Evolutionary conservation across 2,113 vertebrate species (phyloP).

Genomic region (Capreolus pygargus): DNA sequence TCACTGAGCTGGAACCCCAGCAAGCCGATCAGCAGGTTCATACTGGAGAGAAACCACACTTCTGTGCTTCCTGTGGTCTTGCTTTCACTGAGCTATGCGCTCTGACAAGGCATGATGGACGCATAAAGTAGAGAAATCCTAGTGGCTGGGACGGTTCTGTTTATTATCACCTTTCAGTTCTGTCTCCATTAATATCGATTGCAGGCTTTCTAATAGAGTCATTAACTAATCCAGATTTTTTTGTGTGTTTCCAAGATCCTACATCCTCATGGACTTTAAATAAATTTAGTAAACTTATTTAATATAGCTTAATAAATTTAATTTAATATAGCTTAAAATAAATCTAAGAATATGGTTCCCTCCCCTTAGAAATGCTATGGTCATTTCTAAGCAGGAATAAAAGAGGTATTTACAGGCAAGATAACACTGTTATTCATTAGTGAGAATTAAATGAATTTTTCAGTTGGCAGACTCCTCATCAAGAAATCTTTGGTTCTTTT

Average conservation of each 20-base stretch:
- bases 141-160: neutral
- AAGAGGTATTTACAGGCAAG: neutral
- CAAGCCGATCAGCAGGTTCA: conserved; percentile 65
- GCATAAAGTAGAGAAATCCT: conserved; percentile 46
- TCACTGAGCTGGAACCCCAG: conserved; percentile 43
- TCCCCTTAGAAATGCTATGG: neutral
- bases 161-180: neutral
- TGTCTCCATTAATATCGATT: neutral
- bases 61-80: conserved; percentile 45
- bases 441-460: neutral
- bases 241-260: neutral
- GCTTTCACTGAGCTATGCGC: conserved; percentile 61
- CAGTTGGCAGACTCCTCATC: neutral
- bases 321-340: neutral
- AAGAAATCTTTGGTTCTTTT: neutral
- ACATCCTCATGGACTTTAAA: neutral
- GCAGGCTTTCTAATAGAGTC: neutral
- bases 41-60: conserved; percentile 69
- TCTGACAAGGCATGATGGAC: conserved; percentile 56
- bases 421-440: neutral
- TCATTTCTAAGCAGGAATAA: neutral
- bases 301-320: neutral
- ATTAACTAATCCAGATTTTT: neutral
- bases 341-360: neutral
- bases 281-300: neutral